phyloP scores from a whole-genome alignment of 2,888 invertebrate genomes.

The Octodonta nipae region DNA sequence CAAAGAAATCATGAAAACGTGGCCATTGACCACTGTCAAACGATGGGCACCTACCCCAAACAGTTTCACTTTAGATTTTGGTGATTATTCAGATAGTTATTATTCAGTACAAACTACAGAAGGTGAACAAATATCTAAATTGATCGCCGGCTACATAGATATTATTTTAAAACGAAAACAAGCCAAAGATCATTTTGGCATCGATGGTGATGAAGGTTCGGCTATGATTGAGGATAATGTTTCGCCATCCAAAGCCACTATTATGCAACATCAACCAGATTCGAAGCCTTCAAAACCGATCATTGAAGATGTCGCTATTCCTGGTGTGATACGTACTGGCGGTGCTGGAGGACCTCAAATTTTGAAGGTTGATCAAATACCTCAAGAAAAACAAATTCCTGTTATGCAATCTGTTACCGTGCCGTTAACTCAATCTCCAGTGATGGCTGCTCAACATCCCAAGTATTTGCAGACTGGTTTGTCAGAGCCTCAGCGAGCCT shows the following conservation, averaged over 20 bases:
- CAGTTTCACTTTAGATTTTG: constrained; percentile 97
- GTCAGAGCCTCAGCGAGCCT: too few relatives aligned
- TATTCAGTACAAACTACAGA: constrained; percentile 99
- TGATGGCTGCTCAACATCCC: too few relatives aligned
- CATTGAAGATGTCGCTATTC: too few relatives aligned
- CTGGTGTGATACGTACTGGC: too few relatives aligned
- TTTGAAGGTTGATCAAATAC: too few relatives aligned
- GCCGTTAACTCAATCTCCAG: too few relatives aligned
- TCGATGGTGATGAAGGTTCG: constrained; percentile 96
- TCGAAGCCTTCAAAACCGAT: constrained; percentile 73
- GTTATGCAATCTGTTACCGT: too few relatives aligned
- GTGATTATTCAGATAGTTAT: constrained; percentile 96
- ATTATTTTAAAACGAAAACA: constrained; percentile 96
- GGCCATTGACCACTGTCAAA: constrained; percentile 93
- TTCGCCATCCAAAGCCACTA: constrained; percentile 74
- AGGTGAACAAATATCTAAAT: constrained; percentile 94
- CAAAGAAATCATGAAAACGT: constrained; percentile 92
- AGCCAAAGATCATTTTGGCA: constrained; percentile 92
- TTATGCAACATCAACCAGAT: constrained; percentile 79
- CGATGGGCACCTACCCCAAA: constrained; percentile 98
- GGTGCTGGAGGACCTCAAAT: too few relatives aligned
- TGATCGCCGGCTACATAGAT: constrained; percentile 98
- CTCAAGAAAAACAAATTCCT: too few relatives aligned
- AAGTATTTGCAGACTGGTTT: too few relatives aligned
- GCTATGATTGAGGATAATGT: constrained; percentile 97